A percentile compares a stretch with the other conserved stretches of the same genome.
phyloP scores from a whole-genome alignment of 2,113 vertebrate species.

The Larimichthys polyactis region DNA sequence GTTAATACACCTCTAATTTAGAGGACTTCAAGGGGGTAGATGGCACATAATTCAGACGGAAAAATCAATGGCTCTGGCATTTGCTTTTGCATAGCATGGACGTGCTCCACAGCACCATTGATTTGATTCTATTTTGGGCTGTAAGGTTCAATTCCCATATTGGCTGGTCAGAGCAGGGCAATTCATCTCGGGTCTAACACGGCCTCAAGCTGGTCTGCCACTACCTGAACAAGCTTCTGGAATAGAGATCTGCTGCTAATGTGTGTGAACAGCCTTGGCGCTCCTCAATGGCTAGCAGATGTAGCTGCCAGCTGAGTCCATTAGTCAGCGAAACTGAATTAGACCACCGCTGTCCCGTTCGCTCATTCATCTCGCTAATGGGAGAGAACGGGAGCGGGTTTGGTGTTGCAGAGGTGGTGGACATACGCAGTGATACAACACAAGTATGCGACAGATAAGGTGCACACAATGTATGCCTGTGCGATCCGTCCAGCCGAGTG shows the following conservation, averaged over 20 bases:
- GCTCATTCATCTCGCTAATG: constrained; percentile 69
- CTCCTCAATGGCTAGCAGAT: constrained; percentile 70
- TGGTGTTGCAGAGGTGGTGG: constrained; percentile 29
- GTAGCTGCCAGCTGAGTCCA: constrained; percentile 79
- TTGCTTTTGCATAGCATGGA: constrained; percentile 62
- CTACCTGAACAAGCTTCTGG: constrained; percentile 72
- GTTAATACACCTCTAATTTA: constrained; percentile 68
- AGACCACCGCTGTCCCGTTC: constrained; percentile 53
- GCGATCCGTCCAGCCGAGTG: neutral
- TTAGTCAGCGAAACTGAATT: constrained; percentile 71
- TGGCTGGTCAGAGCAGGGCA: constrained; percentile 49
- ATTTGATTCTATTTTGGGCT: constrained; percentile 79
- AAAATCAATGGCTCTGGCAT: constrained; percentile 78
- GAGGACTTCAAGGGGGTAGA: constrained; percentile 65
- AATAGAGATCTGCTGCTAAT: constrained; percentile 75
- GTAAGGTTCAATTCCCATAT: constrained; percentile 65
- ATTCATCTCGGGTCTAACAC: constrained; percentile 67
- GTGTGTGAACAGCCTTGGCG: constrained; percentile 65
- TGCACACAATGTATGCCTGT: neutral
- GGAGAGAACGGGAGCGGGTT: constrained; percentile 27
- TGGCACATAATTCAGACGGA: constrained; percentile 71
- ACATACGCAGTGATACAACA: constrained; percentile 13
- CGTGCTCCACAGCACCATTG: constrained; percentile 63
- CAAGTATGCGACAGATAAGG: neutral
- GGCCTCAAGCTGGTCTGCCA: constrained; percentile 56